Conservation (phyloP, 1,140 invertebrate genomes). For the Drosophila willistoni region DNA sequence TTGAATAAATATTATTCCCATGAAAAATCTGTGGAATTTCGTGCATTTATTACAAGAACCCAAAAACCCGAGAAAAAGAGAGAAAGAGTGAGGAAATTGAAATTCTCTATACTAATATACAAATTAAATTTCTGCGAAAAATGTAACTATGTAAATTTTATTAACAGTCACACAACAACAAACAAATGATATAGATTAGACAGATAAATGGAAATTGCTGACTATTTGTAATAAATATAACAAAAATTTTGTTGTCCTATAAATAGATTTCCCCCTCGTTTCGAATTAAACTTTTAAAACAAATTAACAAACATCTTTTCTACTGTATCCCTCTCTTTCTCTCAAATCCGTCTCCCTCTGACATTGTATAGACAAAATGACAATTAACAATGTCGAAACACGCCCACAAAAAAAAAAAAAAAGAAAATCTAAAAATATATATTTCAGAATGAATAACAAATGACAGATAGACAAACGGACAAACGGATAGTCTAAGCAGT, state of each 20-base stretch:
- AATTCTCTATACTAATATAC: too few relatives aligned
- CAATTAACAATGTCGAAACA: conserved; percentile 20
- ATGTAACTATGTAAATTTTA: too few relatives aligned
- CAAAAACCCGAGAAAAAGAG: too few relatives aligned
- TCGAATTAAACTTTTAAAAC: not conserved
- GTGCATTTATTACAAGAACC: too few relatives aligned
- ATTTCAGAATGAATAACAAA: conserved; percentile 14
- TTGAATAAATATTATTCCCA: too few relatives aligned
- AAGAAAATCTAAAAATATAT: conserved; percentile 9
- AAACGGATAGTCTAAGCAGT: conserved; percentile 5
- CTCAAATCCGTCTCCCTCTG: not conserved
- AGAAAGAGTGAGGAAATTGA: too few relatives aligned
- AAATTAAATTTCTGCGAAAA: too few relatives aligned
- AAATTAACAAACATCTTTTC: conserved; percentile 4
- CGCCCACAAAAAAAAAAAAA: conserved; percentile 6
- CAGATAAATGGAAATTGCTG: too few relatives aligned
- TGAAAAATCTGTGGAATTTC: too few relatives aligned
- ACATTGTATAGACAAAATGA: conserved; percentile 2
- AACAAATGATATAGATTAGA: too few relatives aligned
- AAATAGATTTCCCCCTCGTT: not conserved
- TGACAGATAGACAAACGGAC: conserved; percentile 5
- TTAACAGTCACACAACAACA: too few relatives aligned
- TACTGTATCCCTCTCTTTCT: not conserved
- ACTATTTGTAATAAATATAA: not conserved
- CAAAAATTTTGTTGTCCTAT: not conserved